Conservation (phyloP, 2,113 vertebrate genomes). For the Motacilla alba region DNA sequence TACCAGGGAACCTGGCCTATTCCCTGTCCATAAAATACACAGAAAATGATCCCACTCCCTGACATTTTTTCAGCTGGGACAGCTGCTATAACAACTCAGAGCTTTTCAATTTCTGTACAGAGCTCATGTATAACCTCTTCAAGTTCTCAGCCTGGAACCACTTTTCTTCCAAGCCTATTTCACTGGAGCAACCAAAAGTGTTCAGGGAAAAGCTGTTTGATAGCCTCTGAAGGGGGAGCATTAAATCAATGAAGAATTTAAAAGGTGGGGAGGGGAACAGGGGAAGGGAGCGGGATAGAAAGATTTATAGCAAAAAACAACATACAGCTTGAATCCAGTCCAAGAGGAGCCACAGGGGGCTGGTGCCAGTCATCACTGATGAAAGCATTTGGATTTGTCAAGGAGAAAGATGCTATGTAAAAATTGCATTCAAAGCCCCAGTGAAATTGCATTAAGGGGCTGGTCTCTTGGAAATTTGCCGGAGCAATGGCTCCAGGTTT, state of each 20-base stretch:
- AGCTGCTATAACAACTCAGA: conserved; percentile 71
- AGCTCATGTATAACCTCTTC: conserved; percentile 50
- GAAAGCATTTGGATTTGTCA: conserved; percentile 53
- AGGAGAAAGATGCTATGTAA: conserved; percentile 43
- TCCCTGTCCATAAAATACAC: conserved; percentile 69
- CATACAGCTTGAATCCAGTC: conserved; percentile 42
- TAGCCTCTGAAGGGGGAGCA: background rate
- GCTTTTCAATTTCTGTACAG: conserved; percentile 58
- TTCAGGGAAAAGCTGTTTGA: conserved; percentile 2
- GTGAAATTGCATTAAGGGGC: background rate
- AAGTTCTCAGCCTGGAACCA: conserved; percentile 31
- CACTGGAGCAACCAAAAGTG: background rate
- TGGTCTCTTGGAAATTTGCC: background rate
- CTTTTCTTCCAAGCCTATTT: conserved; percentile 38
- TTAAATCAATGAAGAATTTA: conserved; percentile 55
- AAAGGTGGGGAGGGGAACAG: background rate
- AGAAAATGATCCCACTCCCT: conserved; percentile 69
- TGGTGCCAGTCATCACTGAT: conserved; percentile 65
- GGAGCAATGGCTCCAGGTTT: background rate
- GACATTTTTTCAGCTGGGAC: conserved; percentile 74
- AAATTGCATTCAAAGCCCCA: conserved; percentile 7
- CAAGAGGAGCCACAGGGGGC: conserved; percentile 56
- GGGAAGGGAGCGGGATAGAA: background rate
- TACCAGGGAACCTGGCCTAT: conserved; percentile 64
- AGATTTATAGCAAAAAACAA: conserved; percentile 55